Percentiles rank a stretch among this genome's conserved stretches.
phyloP scores from a whole-genome alignment of 2,888 invertebrate genomes.

The Drosophila sordidapex region DNA sequence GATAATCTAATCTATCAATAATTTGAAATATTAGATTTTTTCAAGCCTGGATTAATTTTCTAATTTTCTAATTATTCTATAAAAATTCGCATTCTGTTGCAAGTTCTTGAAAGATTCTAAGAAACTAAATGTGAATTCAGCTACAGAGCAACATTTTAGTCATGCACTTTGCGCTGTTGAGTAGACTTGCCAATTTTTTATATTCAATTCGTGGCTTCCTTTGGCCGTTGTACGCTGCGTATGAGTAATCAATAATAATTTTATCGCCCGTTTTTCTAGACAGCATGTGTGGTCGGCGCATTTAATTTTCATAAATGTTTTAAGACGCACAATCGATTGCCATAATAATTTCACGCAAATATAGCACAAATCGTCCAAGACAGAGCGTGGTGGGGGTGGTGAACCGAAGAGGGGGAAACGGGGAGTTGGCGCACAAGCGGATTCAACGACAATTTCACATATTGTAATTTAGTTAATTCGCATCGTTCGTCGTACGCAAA shows the following conservation, averaged over 20 bases:
- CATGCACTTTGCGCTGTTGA: background rate
- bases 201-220: slow-evolving; percentile 30
- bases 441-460: slow-evolving; percentile 67
- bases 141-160: slow-evolving; percentile 15
- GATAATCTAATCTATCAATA: background rate
- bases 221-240: slow-evolving; percentile 59
- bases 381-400: background rate
- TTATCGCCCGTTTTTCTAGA: slow-evolving; percentile 58
- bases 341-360: slow-evolving; percentile 76
- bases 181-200: slow-evolving; percentile 2
- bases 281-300: slow-evolving; percentile 50
- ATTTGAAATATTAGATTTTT: background rate
- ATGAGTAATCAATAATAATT: slow-evolving; percentile 78
- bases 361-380: slow-evolving; percentile 42
- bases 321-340: slow-evolving; percentile 73
- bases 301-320: slow-evolving; percentile 63
- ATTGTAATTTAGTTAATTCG: slow-evolving; percentile 79
- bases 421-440: slow-evolving; percentile 5
- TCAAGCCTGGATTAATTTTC: background rate
- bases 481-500: slow-evolving; percentile 73
- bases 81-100: accelerated
- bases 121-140: background rate
- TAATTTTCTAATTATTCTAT: background rate
- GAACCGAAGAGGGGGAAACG: background rate
- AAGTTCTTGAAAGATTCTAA: background rate